Evolutionary conservation across 2,888 invertebrate species (phyloP).

Genomic region (Scaptomyza caliginosa): DNA sequence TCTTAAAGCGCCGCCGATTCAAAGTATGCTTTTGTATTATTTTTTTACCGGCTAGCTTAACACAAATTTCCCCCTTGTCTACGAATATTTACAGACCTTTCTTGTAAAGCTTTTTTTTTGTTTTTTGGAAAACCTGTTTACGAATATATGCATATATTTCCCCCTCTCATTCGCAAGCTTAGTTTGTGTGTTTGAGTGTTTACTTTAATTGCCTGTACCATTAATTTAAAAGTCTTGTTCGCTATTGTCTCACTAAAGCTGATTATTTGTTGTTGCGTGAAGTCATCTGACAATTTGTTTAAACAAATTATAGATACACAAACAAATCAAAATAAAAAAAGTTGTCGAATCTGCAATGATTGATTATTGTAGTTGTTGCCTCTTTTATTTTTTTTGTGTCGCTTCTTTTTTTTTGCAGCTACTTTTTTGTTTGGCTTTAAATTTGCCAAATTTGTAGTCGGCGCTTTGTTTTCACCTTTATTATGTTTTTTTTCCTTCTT

Average conservation of each 20-base stretch:
- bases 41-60: constrained; percentile 30
- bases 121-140: constrained; percentile 21
- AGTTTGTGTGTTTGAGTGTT: constrained; percentile 13
- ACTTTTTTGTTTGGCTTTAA: constrained; percentile 21
- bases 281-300: constrained; percentile 68
- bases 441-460: constrained; percentile 50
- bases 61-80: constrained; percentile 1
- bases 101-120: no score
- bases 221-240: constrained; percentile 61
- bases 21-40: constrained; percentile 16
- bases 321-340: constrained; percentile 55
- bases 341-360: constrained; percentile 59
- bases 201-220: constrained; percentile 49
- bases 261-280: constrained; percentile 55
- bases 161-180: neutral
- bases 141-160: neutral
- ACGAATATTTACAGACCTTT: constrained; percentile 7
- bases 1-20: constrained; percentile 49
- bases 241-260: constrained; percentile 25
- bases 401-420: constrained; percentile 12
- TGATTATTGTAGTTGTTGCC: constrained; percentile 53
- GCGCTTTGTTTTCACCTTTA: constrained; percentile 41
- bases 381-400: constrained; percentile 20
- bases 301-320: constrained; percentile 61
- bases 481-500: constrained; percentile 42